Base-by-base conservation (phyloP, 2,797 vertebrate genomes). In the Lithobates pipiens region DNA sequence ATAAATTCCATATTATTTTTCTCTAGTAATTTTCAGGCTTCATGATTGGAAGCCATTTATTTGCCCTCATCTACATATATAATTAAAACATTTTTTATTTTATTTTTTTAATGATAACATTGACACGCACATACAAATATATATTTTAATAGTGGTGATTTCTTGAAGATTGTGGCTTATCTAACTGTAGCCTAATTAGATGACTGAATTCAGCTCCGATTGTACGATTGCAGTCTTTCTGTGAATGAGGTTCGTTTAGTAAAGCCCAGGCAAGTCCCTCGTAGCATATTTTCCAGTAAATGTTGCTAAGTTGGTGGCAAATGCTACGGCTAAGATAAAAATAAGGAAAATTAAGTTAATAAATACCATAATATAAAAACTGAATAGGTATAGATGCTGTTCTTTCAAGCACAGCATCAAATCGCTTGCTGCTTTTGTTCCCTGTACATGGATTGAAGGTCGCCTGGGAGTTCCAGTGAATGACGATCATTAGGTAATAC, bases 401-500 rank as follows among this genome's bases (percentile, higher is more conserved):
- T 54, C 13, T 18, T 54, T 18, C 50, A 54, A 18, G 50, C 13
- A 16, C 13, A 54, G 50, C 50, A 54, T 54, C 50, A 5, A 5
- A 54, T 5, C 15, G 16, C n/a, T 46, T 5, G 44, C 42, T 16
- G 25, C 16, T 7, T 54, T 50, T 75, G 42, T 21, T 46, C 15
- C 29, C 25, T 3, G 13, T 54, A 15, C 7, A 10, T 3, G 72
- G 44, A 44, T 25, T 74, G 39, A 46, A 46, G 39, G 72, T 74
- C 72, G 11, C 42, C 44, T 42, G 16, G 69, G 25, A 71, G 15
- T 34, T 18, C 34, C 68, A 18, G 18, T 70, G 32, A 7, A 34
- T n/a, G 13, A 13, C 34, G 44, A 25, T 74, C 72, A 74, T 74
- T 74, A 74, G 72, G 44, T 74, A 29, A 25, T 46, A 74, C 25